Percentiles rank a stretch among this genome's conserved stretches.
Conservation (phyloP, 2,113 vertebrate genomes). For the Pyrgilauda ruficollis region DNA sequence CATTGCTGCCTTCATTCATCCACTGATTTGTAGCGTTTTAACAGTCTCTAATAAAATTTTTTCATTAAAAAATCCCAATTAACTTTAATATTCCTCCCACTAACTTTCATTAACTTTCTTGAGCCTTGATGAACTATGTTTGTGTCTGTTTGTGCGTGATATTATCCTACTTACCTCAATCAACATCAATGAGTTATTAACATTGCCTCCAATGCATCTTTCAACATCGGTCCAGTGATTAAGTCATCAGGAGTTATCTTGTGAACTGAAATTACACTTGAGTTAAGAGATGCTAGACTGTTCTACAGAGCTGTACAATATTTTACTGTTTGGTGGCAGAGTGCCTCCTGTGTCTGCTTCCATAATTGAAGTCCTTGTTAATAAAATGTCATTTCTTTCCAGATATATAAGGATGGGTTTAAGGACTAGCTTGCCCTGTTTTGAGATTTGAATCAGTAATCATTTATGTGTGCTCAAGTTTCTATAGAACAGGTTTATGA, state of each 20-base stretch:
- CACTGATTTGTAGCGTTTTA: neutral
- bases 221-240: neutral
- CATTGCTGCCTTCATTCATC: neutral
- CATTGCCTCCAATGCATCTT: neutral
- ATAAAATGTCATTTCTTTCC: neutral
- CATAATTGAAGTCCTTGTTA: neutral
- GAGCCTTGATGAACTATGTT: neutral
- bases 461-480: neutral
- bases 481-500: neutral
- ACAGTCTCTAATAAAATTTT: neutral
- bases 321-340: neutral
- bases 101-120: conserved; percentile 15
- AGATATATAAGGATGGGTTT: neutral
- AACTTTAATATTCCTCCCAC: neutral
- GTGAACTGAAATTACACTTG: neutral
- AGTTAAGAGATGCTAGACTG: neutral
- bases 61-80: neutral
- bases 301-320: neutral
- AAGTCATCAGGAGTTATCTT: neutral
- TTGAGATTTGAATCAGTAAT: neutral
- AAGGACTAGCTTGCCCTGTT: neutral
- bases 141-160: neutral
- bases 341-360: neutral
- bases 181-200: neutral
- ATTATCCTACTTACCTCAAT: neutral